These are phyloP conservation scores for Oikopleura vanhoeffeni DNA, from an alignment of 23 tunicate genomes.

Conservation along the genomic window DNA sequence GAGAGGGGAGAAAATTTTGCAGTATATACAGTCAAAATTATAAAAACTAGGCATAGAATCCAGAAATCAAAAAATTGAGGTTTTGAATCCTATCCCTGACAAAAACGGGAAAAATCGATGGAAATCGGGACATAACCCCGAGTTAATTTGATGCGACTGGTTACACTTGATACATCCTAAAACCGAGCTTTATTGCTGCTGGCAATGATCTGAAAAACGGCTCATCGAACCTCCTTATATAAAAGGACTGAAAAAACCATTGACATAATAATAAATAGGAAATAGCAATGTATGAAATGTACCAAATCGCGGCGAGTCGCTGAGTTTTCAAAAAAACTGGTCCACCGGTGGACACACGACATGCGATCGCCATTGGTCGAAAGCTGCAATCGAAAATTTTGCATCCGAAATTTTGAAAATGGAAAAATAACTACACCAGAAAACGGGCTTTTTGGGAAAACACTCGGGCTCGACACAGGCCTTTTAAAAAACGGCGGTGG, in stretches of 20 bases:
- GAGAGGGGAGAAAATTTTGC: not conserved
- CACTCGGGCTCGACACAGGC: not conserved
- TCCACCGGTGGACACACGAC: not conserved
- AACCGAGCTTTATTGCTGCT: constrained; percentile 9
- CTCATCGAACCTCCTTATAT: not conserved
- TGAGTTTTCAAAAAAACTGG: not conserved
- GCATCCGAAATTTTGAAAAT: not conserved
- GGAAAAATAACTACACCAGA: not conserved
- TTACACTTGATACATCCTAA: not conserved
- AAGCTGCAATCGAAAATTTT: not conserved
- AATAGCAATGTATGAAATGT: not conserved
- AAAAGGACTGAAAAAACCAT: not conserved
- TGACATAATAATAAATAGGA: not conserved
- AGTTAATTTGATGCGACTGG: not conserved
- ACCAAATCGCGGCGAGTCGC: not conserved
- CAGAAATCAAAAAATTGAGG: not conserved
- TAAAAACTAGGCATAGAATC: not conserved
- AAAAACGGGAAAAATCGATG: too few relatives aligned
- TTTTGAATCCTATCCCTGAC: not conserved
- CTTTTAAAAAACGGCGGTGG: not conserved
- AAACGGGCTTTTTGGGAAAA: not conserved
- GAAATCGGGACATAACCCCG: too few relatives aligned
- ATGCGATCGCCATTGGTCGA: not conserved
- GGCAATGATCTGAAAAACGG: not conserved
- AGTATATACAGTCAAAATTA: not conserved